Evolutionary conservation across 2,888 invertebrate species (phyloP), one percentile per base, ranked within the genome.

Genomic region (Gasteruption jaculator): DNA sequence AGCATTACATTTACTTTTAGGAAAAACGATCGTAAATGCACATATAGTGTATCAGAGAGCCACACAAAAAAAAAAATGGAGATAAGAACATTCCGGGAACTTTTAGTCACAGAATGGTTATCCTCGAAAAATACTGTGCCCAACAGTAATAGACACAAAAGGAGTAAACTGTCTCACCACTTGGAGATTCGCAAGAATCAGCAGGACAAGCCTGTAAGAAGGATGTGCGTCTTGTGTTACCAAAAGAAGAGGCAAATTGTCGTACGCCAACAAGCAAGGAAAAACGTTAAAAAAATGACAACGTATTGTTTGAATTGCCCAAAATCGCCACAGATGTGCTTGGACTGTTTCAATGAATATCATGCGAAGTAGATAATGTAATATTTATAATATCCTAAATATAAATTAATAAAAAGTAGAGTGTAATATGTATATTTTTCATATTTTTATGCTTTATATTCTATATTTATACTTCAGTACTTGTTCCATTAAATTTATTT

Each of bases 181-280:
- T 19, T 53, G 11, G 30, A 41, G 30, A 34, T 39, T 32, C 40
- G 45, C 31, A 38, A 11, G 33, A 42, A 48, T 40, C 41, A 32
- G 31, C 30, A 48, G 26, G 45, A 40, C 39, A 53, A 48, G 27
- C 41, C 43, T 37, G 33, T 52, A 38, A 46, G 49, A 46, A 51
- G 52, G 37, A 50, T 44, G 43, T 51, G 49, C 39, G 41, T 20
- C 20, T 22, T 41, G 22, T 54, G 51, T 38, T 53, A 48, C 44
- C 26, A 33, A 19, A 50, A 46, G 37, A 39, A 29, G 25, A 41
- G 47, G 38, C 33, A 49, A 48, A 50, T 30, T 31, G 35, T 22
- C 10, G 49, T 36, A 26, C 45, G 45, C 21, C 40, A 40, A 44
- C 42, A 45, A 36, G 53, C 51, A 7, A 50, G 41, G 40, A 53